phyloP scores from a whole-genome alignment of 2,797 vertebrate genomes.

The Acipenser transmontanus region DNA sequence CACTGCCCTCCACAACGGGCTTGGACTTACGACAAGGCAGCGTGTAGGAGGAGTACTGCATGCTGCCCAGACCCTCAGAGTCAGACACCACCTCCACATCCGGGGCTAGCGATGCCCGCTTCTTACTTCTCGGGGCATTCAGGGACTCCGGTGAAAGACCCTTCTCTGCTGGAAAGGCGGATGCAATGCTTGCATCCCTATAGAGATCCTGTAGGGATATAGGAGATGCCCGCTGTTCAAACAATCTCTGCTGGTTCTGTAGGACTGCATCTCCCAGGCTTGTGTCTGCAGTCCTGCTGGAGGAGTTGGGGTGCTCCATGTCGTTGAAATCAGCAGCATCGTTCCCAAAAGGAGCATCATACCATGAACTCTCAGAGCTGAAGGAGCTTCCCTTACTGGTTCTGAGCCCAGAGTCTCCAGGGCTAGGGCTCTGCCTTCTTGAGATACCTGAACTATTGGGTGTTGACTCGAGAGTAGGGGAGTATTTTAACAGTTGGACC shows the following conservation, averaged over 20 bases:
- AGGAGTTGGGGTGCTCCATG: conserved; percentile 56
- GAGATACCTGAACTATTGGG: conserved; percentile 42
- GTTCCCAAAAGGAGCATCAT: conserved; percentile 86
- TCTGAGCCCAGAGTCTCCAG: conserved; percentile 63
- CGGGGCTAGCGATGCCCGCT: conserved; percentile 74
- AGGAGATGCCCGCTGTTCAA: conserved; percentile 66
- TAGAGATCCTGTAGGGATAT: conserved; percentile 72
- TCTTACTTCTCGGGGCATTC: conserved; percentile 46
- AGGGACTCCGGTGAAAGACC: conserved; percentile 60
- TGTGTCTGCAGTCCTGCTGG: conserved; percentile 53
- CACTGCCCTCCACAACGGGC: conserved; percentile 49
- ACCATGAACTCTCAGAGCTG: conserved; percentile 89
- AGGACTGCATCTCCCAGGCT: conserved; percentile 49
- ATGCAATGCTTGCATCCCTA: conserved; percentile 60
- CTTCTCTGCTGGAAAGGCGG: conserved; percentile 52
- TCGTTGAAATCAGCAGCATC: conserved; percentile 62
- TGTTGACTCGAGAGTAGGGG: conserved; percentile 65
- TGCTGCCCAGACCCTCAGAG: conserved; percentile 56
- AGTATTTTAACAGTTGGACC: conserved; percentile 88
- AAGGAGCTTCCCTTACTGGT: conserved; percentile 89
- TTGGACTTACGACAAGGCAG: conserved; percentile 79
- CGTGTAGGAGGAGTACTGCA: conserved; percentile 77
- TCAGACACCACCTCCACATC: conserved; percentile 70
- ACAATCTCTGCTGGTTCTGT: conserved; percentile 46
- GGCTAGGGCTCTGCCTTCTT: conserved; percentile 52